Evolutionary conservation across 2,888 invertebrate species (phyloP), one percentile per base, ranked within the genome.

Genomic region (Cryptops parisi): DNA sequence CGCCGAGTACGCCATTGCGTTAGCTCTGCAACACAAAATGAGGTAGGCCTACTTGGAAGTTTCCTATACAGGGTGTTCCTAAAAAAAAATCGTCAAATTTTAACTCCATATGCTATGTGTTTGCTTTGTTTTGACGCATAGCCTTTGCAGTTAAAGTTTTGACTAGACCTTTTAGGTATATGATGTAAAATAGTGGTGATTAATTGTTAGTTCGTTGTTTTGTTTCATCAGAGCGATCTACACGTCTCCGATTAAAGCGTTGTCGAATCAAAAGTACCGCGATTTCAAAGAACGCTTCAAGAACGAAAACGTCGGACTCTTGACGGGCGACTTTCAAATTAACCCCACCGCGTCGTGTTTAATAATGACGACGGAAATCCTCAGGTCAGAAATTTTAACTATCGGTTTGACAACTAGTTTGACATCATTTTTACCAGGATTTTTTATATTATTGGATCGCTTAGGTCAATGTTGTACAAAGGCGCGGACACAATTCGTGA

Each of bases 321-420:
- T 96, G 23, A 96, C 94, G 0, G 94, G 94, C 0, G 97, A 99
- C 70, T 78, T 96, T 41, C 96, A 97, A 71, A 85, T 98, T 53
- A 89, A 96, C 67, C 82, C 85, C 12, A 85, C 84, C 0, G 94
- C 94, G 0, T 79, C 88, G 0, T 98, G 97, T 67, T 78, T 98
- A 0, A 94, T 98, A 52, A 98, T 99, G 97, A 98, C 98, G 0
- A 99, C 98, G 0, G 98, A 99, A 74, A 98, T 99, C 64, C 72
- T 98, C 24, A 78, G 91, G 58, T 69, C 54, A 39, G 6, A 9
- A 9, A 33, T 33, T 33, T 33, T 33, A 33, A 33, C n/a, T n/a
- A n/a, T n/a, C n/a, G n/a, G n/a, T n/a, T n/a, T n/a, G n/a, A n/a
- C n/a, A n/a, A n/a, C n/a, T 33, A 33, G 33, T 33, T 6, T 33